Base-by-base conservation (phyloP, 2,888 invertebrate genomes). In the Hirtodrosophila confusa region DNA sequence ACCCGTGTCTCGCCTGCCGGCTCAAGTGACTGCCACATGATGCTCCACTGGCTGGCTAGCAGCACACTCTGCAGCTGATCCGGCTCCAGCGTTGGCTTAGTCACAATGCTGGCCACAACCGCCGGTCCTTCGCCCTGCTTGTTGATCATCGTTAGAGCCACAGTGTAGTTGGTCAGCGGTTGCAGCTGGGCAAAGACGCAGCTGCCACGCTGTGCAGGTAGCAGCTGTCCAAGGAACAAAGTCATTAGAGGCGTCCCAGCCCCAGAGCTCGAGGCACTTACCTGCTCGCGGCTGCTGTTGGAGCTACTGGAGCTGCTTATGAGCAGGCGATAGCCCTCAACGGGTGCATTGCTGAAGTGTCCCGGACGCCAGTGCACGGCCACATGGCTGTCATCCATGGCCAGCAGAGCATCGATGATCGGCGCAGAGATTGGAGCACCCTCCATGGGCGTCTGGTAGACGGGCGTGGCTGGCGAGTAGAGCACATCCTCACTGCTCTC, bases 301-400 rank as follows among this genome's bases (percentile, higher is more conserved):
- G n/a, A n/a, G n/a, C n/a, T n/a, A n/a, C 11, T 43, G 1, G 31
- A 7, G 24, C 45, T 29, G 12, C 31, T 56, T 4, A 80, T 0
- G 0, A 40, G 60, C 73, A 98, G 92, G 75, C 95, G 95, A 92
- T 97, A 98, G 74, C 97, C 96, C 67, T 96, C 94, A 80, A 98
- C 93, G 39, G 97, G 97, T 73, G 97, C 98, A 91, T 97, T 97
- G 51, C 96, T 95, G 89, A 96, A 97, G 54, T 94, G 94, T 11
- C 98, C 97, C 11, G 96, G 95, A 90, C 95, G 95, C 98, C 98
- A 98, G 82, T 95, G 96, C 65, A 98, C 94, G 71, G 96, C 96
- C 68, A 98, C 95, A 78, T 97, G 94, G 78, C 95, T 94, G 50
- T 96, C 94, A 91, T 97, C 97, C 56, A 97, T 94, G 3, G 97